Evolutionary conservation across 2,113 vertebrate species (phyloP).

Genomic region (Malurus alboscapulatus): DNA sequence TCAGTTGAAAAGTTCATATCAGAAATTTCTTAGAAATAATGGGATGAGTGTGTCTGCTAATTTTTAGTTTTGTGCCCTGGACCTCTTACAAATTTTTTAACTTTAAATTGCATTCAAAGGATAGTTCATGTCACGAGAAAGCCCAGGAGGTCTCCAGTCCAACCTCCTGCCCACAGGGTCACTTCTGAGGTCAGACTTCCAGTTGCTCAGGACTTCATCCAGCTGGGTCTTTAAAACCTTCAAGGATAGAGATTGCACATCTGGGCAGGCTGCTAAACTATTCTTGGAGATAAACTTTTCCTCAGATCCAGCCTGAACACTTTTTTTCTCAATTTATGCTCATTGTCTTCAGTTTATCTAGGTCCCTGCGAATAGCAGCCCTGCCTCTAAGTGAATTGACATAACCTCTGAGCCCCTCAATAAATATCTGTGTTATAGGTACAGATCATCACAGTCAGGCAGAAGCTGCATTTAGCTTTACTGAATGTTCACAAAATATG

Average conservation of each 20-base stretch:
- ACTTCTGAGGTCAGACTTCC: neutral
- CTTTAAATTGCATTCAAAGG: neutral
- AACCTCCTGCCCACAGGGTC: neutral
- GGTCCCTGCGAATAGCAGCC: neutral
- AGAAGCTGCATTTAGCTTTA: neutral
- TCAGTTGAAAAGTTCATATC: neutral
- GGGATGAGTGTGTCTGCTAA: neutral
- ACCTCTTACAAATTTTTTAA: neutral
- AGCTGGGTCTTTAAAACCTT: neutral
- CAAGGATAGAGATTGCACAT: neutral
- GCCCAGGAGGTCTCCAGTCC: neutral
- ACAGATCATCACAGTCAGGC: neutral
- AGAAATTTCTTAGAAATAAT: neutral
- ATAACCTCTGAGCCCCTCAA: fast-evolving
- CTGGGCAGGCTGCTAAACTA: neutral
- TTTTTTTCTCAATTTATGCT: neutral
- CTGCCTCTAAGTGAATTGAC: neutral
- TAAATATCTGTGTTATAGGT: neutral
- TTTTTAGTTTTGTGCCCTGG: neutral
- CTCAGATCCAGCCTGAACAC: neutral
- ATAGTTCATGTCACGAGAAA: neutral
- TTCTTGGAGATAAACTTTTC: neutral
- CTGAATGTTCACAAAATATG: neutral
- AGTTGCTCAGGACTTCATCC: neutral
- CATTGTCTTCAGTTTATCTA: neutral